Conservation (phyloP, 2,888 invertebrate species). For the Rhagonycha lutea region DNA sequence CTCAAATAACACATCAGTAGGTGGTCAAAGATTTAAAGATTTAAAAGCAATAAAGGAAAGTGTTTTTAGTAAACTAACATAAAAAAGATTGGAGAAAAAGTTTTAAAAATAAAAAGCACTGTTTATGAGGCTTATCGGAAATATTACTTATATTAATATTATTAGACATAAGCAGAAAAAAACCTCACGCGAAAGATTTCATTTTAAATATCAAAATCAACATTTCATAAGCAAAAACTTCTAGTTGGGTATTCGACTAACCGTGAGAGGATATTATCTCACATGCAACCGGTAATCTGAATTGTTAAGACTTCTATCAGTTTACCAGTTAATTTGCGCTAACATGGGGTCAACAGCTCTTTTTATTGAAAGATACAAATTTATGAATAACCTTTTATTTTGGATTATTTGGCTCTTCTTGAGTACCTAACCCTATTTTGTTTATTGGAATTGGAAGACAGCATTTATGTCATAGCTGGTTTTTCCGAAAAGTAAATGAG, state of each 20-base stretch:
- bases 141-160: not conserved
- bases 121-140: not conserved
- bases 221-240: not conserved
- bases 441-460: not conserved
- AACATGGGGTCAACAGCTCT: constrained; percentile 52
- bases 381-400: not conserved
- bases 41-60: not conserved
- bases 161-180: not conserved
- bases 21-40: constrained; percentile 11
- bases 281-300: constrained; percentile 40
- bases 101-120: not conserved
- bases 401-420: not conserved
- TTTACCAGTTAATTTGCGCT: constrained; percentile 53
- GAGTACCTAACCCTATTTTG: not conserved
- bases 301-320: constrained; percentile 51
- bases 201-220: not conserved
- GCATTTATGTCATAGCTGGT: too few species aligned
- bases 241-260: not conserved
- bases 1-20: constrained; percentile 1
- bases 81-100: not conserved
- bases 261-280: constrained; percentile 38
- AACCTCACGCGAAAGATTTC: not conserved
- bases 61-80: not conserved
- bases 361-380: constrained; percentile 18
- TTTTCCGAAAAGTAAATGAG: too few species aligned